Evolutionary conservation across 1,140 invertebrate genomes (phyloP), one percentile per base, ranked within the genome.

Genomic region (Choristoneura fumiferana): DNA sequence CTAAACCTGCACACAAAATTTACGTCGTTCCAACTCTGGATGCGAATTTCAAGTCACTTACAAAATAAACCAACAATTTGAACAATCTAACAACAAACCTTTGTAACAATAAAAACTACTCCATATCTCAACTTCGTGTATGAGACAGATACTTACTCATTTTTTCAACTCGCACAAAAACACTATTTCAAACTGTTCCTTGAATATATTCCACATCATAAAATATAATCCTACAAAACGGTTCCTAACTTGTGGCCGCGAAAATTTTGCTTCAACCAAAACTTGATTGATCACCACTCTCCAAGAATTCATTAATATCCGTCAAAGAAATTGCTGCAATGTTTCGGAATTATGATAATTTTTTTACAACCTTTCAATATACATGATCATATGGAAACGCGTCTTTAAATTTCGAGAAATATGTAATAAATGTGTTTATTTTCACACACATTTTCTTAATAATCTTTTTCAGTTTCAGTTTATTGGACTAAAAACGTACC

Each of bases 271-370:
- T 54, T 12, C 10, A 59, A 57, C 57, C 62, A 54, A 60, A 57
- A 55, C 43, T 45, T 83, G 79, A 84, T 82, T 81, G 79, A 84
- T 84, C 67, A 72, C 76, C 73, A 63, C 60, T 58, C 38, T 45
- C 69, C 63, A 74, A 73, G 69, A 75, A 80, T 76, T 76, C 76
- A 76, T 84, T 80, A 81, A 81, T 78, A 84, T 77, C 76, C 73
- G 73, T 78, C 80, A 69, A 73, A 66, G 58, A 67, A 75, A 73
- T 73, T 76, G 65, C 68, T 60, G 62, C 67, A 38, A 73, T 73
- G 54, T 55, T 65, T 65, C 62, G 54, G 60, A 59, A 69, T 65
- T 69, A 69, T 70, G 60, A 18, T 64, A 62, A 56, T 73, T 70
- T 71, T 29, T 70, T 66, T 63, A 60, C 58, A 69, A 56, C 56